Evolutionary conservation across 2,797 vertebrate genomes (phyloP), one percentile per base, ranked within the genome.

Genomic region (Myotis daubentonii): DNA sequence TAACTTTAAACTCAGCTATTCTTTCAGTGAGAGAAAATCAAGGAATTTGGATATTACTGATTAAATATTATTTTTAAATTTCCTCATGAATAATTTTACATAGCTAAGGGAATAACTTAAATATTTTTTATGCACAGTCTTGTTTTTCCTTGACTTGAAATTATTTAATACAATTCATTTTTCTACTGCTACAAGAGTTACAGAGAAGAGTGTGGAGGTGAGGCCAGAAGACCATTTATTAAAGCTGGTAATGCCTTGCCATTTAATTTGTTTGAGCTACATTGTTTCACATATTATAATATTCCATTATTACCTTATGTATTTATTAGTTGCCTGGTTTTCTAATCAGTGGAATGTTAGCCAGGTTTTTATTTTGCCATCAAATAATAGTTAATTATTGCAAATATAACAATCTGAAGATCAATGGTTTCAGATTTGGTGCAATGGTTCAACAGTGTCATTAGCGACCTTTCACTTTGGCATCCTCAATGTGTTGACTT

Each of bases 331-430:
- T 80, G 44, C 22, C 70, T 87, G 17, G 5, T 55, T 92, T 94
- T 95, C 60, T 90, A 95, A 96, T 93, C 51, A 95, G 55, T 82
- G 53, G 12, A 89, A 93, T 74, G 22, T 53, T 38, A 85, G 62
- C 68, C 66, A 41, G 60, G n/a, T 53, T 76, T 92, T 91, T 87
- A 86, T 68, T 94, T 84, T 94, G 22, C 36, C 71, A 92, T 0
- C 20, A 53, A 96, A 75, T 84, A 36, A n/a, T 25, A 30, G 19
- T 62, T 89, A 94, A 55, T 82, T 68, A 71, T 79, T 53, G 55
- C n/a, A 95, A 41, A 83, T 47, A 53, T 12, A 71, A 25, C 72
- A 90, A 72, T 57, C 70, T 83, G 15, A 57, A 92, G n/a, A 91
- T 44, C 78, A 12, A 36, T n/a, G 22, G 28, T 60, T 87, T 36